Base-by-base conservation (phyloP, 2,797 vertebrate genomes). In the Oophaga sylvatica region DNA sequence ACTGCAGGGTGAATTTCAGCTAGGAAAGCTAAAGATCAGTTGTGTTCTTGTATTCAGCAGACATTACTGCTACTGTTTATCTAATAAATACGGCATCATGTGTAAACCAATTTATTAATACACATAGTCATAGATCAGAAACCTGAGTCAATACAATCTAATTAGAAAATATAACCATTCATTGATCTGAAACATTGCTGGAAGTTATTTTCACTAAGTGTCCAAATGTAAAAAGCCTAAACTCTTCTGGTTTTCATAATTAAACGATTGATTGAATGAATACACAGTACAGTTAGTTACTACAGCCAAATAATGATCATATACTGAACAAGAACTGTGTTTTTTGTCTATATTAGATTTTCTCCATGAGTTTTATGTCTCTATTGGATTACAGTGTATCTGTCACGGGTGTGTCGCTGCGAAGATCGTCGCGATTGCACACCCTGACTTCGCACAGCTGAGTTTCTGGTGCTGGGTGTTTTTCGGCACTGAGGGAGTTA, bases 271-370 rank as follows among this genome's bases (percentile, higher is more conserved):
- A 77, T 53, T 76, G 45, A 53, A 22, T 76, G 53, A 48, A 76
- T 41, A 20, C 73, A 2, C 13, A 12, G 20, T 26, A 22, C 5
- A 45, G 53, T 11, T 53, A 77, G 73, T 77, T 56, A 77, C 20
- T 53, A 26, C 7, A 56, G 48, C 8, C 2, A 8, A 56, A n/a
- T 12, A 53, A 15, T n/a, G 13, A 76, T 76, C 48, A 6, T 45
- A 45, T 76, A 76, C 48, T 76, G 4, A 26, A 22, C n/a, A 53
- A 56, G 20, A 53, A 56, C 53, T 56, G 7, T 16, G 11, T 59
- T 3, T 15, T 26, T 71, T 48, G 48, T 56, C 35, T 48, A 26
- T 62, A 60, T 80, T 81, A 81, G 19, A 81, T 81, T 81, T 81
- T 65, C 31, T 65, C 5, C 35, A 45, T 80, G 17, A 63, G 57